A percentile compares a stretch with the other conserved stretches of the same genome.
Evolutionary conservation across 2,888 invertebrate genomes (phyloP).

Genomic region (Scrobipalpa costella): DNA sequence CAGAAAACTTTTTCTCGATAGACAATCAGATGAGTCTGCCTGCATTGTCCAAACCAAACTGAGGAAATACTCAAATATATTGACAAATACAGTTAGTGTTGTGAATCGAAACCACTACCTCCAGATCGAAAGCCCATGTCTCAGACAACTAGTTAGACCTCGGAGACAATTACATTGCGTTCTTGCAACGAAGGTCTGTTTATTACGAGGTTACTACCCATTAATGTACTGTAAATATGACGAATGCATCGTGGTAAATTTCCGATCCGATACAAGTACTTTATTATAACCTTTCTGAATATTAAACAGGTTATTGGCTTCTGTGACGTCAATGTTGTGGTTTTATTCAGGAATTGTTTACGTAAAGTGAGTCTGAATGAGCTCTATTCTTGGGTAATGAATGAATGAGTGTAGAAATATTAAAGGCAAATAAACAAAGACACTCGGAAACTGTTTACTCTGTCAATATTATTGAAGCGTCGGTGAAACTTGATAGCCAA

Average conservation of each 20-base stretch:
- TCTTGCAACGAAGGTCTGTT: background rate
- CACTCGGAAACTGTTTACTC: too few relatives aligned
- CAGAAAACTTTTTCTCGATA: too few relatives aligned
- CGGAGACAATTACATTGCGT: background rate
- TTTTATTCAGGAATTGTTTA: slow-evolving; percentile 12
- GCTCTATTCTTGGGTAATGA: background rate
- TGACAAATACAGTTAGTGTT: too few relatives aligned
- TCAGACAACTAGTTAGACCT: too few relatives aligned
- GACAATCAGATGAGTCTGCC: too few relatives aligned
- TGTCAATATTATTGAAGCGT: too few relatives aligned
- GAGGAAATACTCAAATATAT: too few relatives aligned
- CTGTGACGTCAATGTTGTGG: slow-evolving; percentile 4
- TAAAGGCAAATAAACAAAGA: background rate
- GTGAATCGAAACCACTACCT: too few relatives aligned
- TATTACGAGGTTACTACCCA: background rate
- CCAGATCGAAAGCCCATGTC: too few relatives aligned
- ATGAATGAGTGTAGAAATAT: background rate
- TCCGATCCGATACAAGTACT: background rate
- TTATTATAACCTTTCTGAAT: slow-evolving; percentile 1
- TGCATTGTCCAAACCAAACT: too few relatives aligned
- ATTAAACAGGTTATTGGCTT: background rate
- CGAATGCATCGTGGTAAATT: background rate
- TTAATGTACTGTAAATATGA: background rate
- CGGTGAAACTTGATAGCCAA: too few relatives aligned
- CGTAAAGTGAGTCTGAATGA: slow-evolving; percentile 3